phyloP scores from a whole-genome alignment of 2,797 vertebrate genomes.

The Sebastes taczanowskii region DNA sequence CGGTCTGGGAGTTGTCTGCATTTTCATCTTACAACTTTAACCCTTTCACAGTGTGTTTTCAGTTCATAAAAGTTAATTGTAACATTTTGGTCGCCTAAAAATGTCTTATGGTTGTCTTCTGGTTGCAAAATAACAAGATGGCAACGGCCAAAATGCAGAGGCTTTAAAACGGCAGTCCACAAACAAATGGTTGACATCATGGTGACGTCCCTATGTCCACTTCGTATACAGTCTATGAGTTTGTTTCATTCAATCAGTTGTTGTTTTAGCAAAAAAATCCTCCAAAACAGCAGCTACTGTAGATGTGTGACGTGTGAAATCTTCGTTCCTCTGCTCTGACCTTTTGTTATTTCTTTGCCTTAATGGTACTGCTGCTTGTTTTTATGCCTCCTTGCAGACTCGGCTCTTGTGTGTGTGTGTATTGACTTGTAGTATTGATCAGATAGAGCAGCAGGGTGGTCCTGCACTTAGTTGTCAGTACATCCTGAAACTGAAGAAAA shows the following conservation, averaged over 20 bases:
- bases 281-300: background rate
- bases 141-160: too few relatives aligned
- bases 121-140: too few relatives aligned
- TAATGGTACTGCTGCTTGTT: slow-evolving; percentile 32
- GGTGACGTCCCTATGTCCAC: too few relatives aligned
- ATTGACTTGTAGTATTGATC: slow-evolving; percentile 67
- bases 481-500: slow-evolving; percentile 46
- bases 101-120: too few relatives aligned
- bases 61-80: too few relatives aligned
- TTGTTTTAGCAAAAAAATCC: background rate
- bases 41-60: too few relatives aligned
- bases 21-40: too few relatives aligned
- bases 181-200: too few relatives aligned
- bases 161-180: too few relatives aligned
- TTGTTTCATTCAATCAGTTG: background rate
- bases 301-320: background rate
- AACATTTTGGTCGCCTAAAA: too few relatives aligned
- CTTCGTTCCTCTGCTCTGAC: background rate
- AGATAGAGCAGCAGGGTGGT: slow-evolving; percentile 57
- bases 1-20: too few relatives aligned
- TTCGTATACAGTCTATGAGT: too few relatives aligned
- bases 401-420: slow-evolving; percentile 5
- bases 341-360: slow-evolving; percentile 1
- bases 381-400: slow-evolving; percentile 20
- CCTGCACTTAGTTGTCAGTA: slow-evolving; percentile 24